Evolutionary conservation across 2,888 invertebrate species (phyloP).

Genomic region (Epistrophe eligans): DNA sequence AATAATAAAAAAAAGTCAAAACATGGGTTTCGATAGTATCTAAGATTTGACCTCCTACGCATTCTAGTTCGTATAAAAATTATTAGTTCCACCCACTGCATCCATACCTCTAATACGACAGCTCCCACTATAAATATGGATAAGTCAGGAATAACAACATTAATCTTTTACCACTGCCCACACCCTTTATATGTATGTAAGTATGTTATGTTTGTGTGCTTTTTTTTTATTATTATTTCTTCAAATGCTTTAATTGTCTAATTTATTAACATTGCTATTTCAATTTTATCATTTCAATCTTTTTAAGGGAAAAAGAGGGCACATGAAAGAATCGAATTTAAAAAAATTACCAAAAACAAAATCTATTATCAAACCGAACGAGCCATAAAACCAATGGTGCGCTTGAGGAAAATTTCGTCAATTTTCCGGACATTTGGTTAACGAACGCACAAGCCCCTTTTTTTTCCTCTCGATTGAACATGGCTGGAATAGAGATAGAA

Average conservation of each 20-base stretch:
- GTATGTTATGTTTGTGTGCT: too few relatives aligned
- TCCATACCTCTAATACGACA: conserved; percentile 4
- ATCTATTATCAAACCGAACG: conserved; percentile 40
- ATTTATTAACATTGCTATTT: conserved; percentile 46
- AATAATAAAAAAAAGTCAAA: conserved; percentile 19
- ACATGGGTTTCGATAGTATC: conserved; percentile 3
- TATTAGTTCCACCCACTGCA: conserved; percentile 63
- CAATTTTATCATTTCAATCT: conserved; percentile 25
- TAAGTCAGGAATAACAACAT: conserved; percentile 27
- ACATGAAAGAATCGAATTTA: conserved; percentile 15
- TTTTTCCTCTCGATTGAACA: conserved; percentile 65
- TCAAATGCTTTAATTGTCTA: conserved; percentile 38
- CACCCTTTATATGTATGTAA: not conserved
- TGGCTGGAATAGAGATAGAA: conserved; percentile 35
- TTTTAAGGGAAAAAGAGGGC: conserved; percentile 16
- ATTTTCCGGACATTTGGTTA: conserved; percentile 69
- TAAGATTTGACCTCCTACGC: conserved; percentile 32
- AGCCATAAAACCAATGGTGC: conserved; percentile 68
- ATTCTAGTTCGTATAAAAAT: conserved; percentile 35
- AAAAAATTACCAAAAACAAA: conserved; percentile 21
- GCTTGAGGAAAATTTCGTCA: conserved; percentile 62
- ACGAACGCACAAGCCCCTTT: conserved; percentile 50
- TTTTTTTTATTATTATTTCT: not conserved
- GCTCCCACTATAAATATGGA: conserved; percentile 4
- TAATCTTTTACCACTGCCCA: conserved; percentile 38